Evolutionary conservation across 2,113 vertebrate species (phyloP).

Genomic region (Micromys minutus): DNA sequence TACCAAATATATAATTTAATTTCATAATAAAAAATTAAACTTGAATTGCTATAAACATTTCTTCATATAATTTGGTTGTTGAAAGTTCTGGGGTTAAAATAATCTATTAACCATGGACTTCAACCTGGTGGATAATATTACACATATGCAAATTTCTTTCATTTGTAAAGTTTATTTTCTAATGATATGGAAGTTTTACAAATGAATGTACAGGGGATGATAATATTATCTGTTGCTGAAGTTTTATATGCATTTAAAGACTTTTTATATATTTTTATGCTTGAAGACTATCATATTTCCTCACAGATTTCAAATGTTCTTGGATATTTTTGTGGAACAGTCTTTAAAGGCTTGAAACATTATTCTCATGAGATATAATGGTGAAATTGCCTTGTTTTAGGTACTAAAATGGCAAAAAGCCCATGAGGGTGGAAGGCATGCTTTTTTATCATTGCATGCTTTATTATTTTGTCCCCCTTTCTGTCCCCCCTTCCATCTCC

Average conservation of each 20-base stretch:
- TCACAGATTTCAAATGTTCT: background rate
- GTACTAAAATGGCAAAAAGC: background rate
- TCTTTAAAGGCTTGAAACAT: background rate
- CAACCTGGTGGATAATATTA: background rate
- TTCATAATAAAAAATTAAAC: conserved; percentile 24
- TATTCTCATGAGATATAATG: background rate
- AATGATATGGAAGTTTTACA: background rate
- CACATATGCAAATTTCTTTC: background rate
- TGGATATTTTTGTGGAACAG: background rate
- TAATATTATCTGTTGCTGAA: background rate
- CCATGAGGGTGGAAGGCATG: background rate
- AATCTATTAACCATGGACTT: conserved; percentile 27
- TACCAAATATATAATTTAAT: background rate
- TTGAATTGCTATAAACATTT: background rate
- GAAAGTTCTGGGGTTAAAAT: background rate
- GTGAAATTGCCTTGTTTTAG: conserved; percentile 9
- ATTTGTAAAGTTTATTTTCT: conserved; percentile 3
- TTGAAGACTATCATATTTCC: background rate
- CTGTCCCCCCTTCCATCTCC: no score
- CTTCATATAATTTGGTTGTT: background rate
- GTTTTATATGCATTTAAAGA: background rate
- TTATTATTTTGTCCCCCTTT: no score
- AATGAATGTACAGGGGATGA: conserved; percentile 1
- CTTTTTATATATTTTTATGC: background rate
- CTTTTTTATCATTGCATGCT: background rate